Evolutionary conservation across 2,113 vertebrate genomes (phyloP).

Genomic region (Percopsis transmontana): DNA sequence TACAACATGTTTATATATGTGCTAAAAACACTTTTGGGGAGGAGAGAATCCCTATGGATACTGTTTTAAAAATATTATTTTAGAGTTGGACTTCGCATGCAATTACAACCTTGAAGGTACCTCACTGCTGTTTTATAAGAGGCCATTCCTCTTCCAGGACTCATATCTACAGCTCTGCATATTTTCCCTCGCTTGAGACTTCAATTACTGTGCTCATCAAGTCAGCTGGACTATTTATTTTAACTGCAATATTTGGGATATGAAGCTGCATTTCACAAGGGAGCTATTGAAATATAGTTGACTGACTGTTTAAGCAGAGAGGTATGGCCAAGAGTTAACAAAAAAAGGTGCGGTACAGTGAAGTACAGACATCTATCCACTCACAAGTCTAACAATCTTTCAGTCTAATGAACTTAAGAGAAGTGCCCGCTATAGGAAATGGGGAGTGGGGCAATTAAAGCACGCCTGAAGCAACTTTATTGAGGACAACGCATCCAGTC

Average conservation of each 20-base stretch:
- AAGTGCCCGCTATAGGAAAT: constrained; percentile 52
- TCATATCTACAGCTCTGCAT: constrained; percentile 15
- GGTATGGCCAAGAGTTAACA: constrained; percentile 13
- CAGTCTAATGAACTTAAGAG: constrained; percentile 72
- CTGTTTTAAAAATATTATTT: constrained; percentile 54
- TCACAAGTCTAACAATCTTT: constrained; percentile 57
- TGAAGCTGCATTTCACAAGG: constrained; percentile 12
- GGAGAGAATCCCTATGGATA: constrained; percentile 24
- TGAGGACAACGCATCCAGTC: constrained; percentile 77
- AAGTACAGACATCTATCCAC: constrained; percentile 58
- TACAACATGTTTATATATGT: neutral
- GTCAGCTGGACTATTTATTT: constrained; percentile 17
- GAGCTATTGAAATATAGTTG: constrained; percentile 18
- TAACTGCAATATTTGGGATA: constrained; percentile 18
- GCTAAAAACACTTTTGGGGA: constrained; percentile 18
- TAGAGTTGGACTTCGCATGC: constrained; percentile 42
- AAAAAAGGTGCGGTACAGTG: constrained; percentile 33
- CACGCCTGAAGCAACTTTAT: constrained; percentile 80
- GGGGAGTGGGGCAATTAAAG: constrained; percentile 79
- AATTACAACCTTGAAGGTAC: constrained; percentile 37
- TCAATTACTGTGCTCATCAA: constrained; percentile 39
- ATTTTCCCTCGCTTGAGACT: neutral
- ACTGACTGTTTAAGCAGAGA: constrained; percentile 11
- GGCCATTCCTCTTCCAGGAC: constrained; percentile 15
- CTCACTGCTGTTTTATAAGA: constrained; percentile 17